These are phyloP conservation scores for Enoplosus armatus DNA, from an alignment of 2,797 vertebrate genomes.

Conservation along the genomic window DNA sequence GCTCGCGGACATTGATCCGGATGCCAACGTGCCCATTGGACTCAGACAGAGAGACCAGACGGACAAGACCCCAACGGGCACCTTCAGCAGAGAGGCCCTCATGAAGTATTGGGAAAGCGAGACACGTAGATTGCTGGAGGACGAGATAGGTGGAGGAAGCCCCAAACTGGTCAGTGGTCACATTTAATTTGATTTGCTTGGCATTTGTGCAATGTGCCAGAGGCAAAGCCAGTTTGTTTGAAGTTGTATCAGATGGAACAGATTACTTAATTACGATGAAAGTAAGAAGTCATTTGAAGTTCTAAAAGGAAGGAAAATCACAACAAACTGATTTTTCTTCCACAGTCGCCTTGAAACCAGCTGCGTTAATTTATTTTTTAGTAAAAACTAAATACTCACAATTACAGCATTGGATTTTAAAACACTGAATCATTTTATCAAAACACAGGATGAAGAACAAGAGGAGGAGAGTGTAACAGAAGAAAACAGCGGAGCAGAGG, in stretches of 20 bases:
- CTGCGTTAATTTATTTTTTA: background rate
- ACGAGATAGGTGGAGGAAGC: conserved; percentile 85
- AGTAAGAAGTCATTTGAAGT: background rate
- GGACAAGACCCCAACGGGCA: conserved; percentile 93
- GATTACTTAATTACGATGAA: conserved; percentile 4
- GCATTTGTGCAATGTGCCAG: conserved; percentile 38
- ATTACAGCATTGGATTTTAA: conserved; percentile 9
- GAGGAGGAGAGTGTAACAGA: conserved; percentile 88
- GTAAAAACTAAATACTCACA: background rate
- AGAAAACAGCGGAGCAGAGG: conserved; percentile 82
- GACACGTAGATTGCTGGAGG: conserved; percentile 92
- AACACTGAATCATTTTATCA: background rate
- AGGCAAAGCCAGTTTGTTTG: conserved; percentile 26
- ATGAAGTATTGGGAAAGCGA: conserved; percentile 98
- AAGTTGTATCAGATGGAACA: conserved; percentile 10
- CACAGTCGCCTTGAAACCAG: background rate
- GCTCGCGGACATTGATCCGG: conserved; percentile 93
- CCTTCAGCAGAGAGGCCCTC: conserved; percentile 94
- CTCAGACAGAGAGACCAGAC: conserved; percentile 95
- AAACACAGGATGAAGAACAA: conserved; percentile 79
- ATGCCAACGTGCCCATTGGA: conserved; percentile 91
- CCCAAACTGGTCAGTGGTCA: conserved; percentile 78
- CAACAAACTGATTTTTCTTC: background rate
- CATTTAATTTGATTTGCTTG: conserved; percentile 39
- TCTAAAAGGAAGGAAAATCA: background rate